Percentiles rank a stretch among this genome's conserved stretches.
Conservation (phyloP, 2,797 vertebrate genomes). For the Xerus rutilus region DNA sequence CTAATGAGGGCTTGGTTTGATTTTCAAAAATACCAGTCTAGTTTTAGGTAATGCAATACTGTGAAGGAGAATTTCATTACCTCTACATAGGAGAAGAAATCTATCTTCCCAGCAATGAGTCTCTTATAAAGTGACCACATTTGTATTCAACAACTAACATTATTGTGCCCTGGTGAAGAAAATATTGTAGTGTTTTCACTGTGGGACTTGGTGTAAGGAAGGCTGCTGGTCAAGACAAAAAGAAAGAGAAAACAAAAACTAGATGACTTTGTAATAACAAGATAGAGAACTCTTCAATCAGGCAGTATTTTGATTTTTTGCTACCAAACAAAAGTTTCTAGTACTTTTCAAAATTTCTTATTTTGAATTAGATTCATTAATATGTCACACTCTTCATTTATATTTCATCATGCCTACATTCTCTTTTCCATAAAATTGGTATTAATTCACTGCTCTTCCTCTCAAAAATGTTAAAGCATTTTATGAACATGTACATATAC, state of each 20-base stretch:
- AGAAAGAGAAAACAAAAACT: background rate
- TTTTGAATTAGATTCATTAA: background rate
- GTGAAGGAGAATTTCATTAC: constrained; percentile 27
- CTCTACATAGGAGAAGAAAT: background rate
- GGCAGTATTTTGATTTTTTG: background rate
- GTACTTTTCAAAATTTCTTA: background rate
- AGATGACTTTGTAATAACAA: fast-evolving
- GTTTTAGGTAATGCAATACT: background rate
- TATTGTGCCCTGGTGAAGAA: background rate
- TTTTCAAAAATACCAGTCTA: background rate
- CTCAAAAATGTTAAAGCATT: background rate
- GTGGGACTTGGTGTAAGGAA: background rate
- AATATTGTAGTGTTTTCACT: background rate
- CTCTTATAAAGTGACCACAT: background rate
- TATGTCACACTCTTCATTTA: background rate
- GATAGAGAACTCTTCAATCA: background rate
- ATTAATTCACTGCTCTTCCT: background rate
- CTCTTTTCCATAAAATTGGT: background rate
- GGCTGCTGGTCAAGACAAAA: background rate
- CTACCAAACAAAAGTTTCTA: background rate
- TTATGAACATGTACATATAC: background rate
- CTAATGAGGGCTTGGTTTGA: background rate
- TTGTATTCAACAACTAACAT: background rate
- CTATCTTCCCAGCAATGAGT: background rate
- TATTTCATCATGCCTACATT: background rate